Conservation (phyloP, 2,113 vertebrate species). For the Pungitius pungitius region DNA sequence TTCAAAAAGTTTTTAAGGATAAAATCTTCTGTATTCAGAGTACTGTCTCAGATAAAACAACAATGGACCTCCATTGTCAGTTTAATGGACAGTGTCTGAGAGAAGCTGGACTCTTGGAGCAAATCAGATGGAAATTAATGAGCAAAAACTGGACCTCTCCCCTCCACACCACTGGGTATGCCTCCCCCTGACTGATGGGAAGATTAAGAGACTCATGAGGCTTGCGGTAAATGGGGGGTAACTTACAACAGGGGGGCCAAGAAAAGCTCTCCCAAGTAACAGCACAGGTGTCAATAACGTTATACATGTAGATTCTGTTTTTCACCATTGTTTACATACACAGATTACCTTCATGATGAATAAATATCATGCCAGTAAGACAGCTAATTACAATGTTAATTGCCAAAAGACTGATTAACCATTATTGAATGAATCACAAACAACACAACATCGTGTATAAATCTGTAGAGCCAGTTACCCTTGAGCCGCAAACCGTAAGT, state of each 20-base stretch:
- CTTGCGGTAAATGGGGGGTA: conserved; percentile 73
- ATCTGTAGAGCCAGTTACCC: conserved; percentile 42
- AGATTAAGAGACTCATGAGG: conserved; percentile 82
- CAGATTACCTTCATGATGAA: background rate
- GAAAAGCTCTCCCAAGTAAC: conserved; percentile 4
- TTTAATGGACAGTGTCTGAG: conserved; percentile 78
- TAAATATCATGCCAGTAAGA: background rate
- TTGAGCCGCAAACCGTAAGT: conserved; percentile 40
- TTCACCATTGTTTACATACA: background rate
- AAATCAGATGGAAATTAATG: conserved; percentile 81
- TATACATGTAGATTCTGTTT: background rate
- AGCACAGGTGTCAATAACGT: conserved; percentile 24
- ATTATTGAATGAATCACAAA: conserved; percentile 44
- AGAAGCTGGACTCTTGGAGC: conserved; percentile 67
- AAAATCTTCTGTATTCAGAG: conserved; percentile 26
- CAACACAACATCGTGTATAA: conserved; percentile 39
- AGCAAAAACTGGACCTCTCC: conserved; percentile 73
- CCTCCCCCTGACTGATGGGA: conserved; percentile 74
- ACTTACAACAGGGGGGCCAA: conserved; percentile 13
- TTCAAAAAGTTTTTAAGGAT: conserved; percentile 23
- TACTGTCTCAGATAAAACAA: conserved; percentile 54
- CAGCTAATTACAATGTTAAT: conserved; percentile 16
- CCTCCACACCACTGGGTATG: conserved; percentile 53
- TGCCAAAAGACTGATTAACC: conserved; percentile 48
- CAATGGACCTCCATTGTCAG: conserved; percentile 70